These are phyloP conservation scores for Acrossocheilus fasciatus DNA, from an alignment of 2,797 vertebrate species.

Conservation along the genomic window DNA sequence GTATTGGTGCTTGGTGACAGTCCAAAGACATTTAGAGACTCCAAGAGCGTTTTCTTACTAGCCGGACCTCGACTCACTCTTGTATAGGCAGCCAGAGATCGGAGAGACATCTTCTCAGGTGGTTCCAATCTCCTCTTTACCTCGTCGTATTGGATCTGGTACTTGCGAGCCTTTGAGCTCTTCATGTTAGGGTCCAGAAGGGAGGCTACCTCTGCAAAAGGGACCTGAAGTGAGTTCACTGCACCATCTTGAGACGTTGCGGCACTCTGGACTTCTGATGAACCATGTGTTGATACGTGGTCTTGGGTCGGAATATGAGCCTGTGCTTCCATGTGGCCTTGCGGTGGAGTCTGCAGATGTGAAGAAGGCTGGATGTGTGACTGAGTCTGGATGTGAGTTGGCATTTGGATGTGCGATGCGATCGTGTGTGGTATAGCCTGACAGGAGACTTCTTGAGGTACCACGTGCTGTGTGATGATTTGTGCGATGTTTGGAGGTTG, in stretches of 20 bases:
- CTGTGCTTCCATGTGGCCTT: constrained; percentile 40
- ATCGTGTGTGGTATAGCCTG: constrained; percentile 54
- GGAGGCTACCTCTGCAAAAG: constrained; percentile 83
- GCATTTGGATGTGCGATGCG: constrained; percentile 54
- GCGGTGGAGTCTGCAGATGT: constrained; percentile 32
- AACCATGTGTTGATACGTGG: constrained; percentile 41
- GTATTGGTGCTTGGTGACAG: constrained; percentile 83
- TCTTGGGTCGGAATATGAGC: constrained; percentile 40
- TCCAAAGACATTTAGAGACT: constrained; percentile 79
- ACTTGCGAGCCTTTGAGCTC: constrained; percentile 83
- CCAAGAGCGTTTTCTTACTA: constrained; percentile 81
- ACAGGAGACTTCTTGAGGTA: constrained; percentile 58
- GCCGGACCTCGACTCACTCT: constrained; percentile 85
- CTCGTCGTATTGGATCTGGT: constrained; percentile 80
- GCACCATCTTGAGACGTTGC: constrained; percentile 43
- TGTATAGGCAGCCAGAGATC: constrained; percentile 84
- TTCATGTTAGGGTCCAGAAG: constrained; percentile 87
- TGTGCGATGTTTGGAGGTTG: constrained; percentile 60
- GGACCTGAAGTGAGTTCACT: constrained; percentile 67
- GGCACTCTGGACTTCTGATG: constrained; percentile 44
- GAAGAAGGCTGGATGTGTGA: constrained; percentile 37
- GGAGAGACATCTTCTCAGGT: constrained; percentile 85
- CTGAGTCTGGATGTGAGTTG: constrained; percentile 54
- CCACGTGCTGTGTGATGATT: constrained; percentile 57
- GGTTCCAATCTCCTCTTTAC: constrained; percentile 81